Conservation (phyloP, 1,140 invertebrate species). For the Temnothorax curvispinosus region DNA sequence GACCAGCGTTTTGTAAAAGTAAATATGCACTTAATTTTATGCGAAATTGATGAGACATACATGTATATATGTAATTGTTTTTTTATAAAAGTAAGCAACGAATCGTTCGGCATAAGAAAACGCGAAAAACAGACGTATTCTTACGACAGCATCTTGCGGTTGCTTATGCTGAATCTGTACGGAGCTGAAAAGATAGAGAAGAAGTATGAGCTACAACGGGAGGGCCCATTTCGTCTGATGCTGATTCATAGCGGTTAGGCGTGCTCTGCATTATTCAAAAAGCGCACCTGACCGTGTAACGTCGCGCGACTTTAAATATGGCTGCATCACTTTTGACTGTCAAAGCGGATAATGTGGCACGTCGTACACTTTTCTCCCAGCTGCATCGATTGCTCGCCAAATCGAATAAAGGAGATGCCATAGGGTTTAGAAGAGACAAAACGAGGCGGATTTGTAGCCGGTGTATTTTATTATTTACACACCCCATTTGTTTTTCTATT, state of each 20-base stretch:
- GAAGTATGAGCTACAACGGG: conserved; percentile 44
- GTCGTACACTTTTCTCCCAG: conserved; percentile 6
- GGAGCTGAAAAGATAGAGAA: conserved; percentile 49
- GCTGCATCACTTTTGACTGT: conserved; percentile 68
- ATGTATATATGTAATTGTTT: neutral
- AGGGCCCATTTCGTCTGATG: conserved; percentile 70
- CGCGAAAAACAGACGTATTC: neutral
- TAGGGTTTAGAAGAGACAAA: neutral
- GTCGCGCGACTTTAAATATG: conserved; percentile 63
- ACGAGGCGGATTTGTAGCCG: neutral
- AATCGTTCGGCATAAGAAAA: neutral
- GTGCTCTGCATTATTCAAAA: conserved; percentile 75
- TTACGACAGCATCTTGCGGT: neutral
- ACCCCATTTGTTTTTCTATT: neutral
- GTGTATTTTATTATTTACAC: neutral
- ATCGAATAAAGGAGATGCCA: conserved; percentile 39
- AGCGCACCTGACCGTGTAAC: conserved; percentile 42
- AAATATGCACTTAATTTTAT: neutral
- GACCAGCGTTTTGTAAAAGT: neutral
- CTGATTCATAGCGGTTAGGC: conserved; percentile 77
- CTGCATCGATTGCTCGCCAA: neutral
- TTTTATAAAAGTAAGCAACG: neutral
- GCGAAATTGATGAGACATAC: neutral
- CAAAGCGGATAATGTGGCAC: conserved; percentile 52
- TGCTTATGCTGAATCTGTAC: conserved; percentile 47